These are phyloP conservation scores for Neolamprologus kungweensis DNA, from an alignment of 2,113 vertebrate genomes.

Conservation along the genomic window DNA sequence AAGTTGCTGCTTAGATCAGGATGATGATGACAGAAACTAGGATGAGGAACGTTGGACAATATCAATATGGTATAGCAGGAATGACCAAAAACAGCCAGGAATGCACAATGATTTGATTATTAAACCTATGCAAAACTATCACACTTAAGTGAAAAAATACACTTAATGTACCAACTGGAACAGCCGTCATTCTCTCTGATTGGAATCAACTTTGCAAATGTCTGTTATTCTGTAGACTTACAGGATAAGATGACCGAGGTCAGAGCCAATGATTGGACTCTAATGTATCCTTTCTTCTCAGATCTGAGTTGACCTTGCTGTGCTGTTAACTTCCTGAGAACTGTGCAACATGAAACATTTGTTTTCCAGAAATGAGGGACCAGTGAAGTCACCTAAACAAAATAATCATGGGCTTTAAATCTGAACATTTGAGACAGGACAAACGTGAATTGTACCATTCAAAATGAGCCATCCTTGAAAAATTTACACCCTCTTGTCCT, in stretches of 20 bases:
- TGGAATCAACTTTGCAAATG: not conserved
- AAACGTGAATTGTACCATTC: not conserved
- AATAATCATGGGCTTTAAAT: not conserved
- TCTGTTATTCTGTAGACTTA: not conserved
- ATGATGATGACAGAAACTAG: not conserved
- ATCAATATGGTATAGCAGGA: not conserved
- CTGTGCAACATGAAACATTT: not conserved
- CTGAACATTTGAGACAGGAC: not conserved
- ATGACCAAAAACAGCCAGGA: not conserved
- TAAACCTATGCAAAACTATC: not conserved
- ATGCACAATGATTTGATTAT: not conserved
- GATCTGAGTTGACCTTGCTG: not conserved
- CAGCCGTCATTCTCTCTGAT: not conserved
- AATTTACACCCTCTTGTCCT: not conserved
- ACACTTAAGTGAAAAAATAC: not conserved
- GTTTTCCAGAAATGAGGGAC: not conserved
- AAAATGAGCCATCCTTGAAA: not conserved
- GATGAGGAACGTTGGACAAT: not conserved
- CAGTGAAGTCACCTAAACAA: not conserved
- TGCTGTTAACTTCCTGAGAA: not conserved
- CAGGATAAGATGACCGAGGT: not conserved
- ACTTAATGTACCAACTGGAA: not conserved
- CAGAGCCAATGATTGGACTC: not conserved
- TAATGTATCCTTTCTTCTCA: not conserved
- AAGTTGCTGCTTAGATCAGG: not conserved